A percentile compares a stretch with the other conserved stretches of the same genome.
Conservation (phyloP, 2,113 vertebrate species). For the Chloebia gouldiae region DNA sequence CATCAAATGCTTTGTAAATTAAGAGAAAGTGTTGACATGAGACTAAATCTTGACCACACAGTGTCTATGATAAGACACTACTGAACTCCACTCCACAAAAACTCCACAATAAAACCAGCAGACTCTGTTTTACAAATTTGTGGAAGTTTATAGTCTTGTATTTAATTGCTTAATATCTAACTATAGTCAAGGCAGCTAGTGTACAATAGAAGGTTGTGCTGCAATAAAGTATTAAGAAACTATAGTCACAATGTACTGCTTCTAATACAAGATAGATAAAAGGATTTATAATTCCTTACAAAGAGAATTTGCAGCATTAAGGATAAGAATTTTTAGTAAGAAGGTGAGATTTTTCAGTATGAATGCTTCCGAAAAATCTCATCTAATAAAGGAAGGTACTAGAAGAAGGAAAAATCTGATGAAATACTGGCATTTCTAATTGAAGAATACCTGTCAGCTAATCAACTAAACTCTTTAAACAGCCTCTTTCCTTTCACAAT, state of each 20-base stretch:
- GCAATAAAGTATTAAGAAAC: neutral
- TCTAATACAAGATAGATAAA: neutral
- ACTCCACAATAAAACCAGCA: neutral
- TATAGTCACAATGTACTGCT: neutral
- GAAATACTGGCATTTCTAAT: neutral
- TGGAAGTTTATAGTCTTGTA: neutral
- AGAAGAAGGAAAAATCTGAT: neutral
- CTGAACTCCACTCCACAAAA: neutral
- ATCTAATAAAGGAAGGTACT: neutral
- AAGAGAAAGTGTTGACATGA: neutral
- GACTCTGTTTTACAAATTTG: neutral
- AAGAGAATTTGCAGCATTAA: neutral
- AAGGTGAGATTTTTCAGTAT: neutral
- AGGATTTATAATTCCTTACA: neutral
- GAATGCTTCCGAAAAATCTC: neutral
- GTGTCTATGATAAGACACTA: neutral
- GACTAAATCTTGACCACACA: neutral
- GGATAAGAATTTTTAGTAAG: neutral
- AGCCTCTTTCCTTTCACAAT: neutral
- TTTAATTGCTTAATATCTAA: neutral
- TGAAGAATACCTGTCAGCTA: neutral
- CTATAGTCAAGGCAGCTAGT: neutral
- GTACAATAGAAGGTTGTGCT: neutral
- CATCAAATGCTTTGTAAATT: neutral
- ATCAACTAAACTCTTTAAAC: slow-evolving; percentile 7